Base-by-base conservation (phyloP, 1,140 invertebrate species). In the Penaeus japonicus region DNA sequence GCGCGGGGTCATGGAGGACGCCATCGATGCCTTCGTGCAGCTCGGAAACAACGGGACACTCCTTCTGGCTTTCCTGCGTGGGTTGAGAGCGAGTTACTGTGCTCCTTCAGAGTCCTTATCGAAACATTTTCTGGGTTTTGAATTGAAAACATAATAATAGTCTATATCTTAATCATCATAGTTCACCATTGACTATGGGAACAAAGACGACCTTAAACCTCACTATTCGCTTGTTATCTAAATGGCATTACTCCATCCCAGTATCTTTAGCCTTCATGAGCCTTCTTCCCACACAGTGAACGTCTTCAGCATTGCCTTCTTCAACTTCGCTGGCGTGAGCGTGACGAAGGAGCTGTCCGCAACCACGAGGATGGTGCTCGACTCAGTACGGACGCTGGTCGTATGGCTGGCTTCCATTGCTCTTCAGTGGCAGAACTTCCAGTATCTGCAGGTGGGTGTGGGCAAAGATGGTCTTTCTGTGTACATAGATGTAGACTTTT, bases 291-390 rank as follows among this genome's bases (percentile, higher is more conserved):
- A 22, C 92, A 95, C 92, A 95, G 96, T 96, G 89, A 98, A 97
- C 24, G 94, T 96, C 20, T 91, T 98, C 4, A 98, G 97, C 83
- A 99, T 99, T 91, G 97, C 98, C 4, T 98, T 99, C 92, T 99
- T 99, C 93, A 99, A 99, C 92, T 99, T 98, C 93, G 96, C 97
- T 92, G 98, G 98, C n/a, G 96, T 99, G 47, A 97, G 96, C 91
- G 96, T 99, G 24, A 98, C 98, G 0, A 99, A 99, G 93, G 96
- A 98, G 93, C 94, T 97, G 89, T 97, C 96, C 65, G 97, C 97
- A 22, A 98, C 97, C 1, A 98, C 97, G 4, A 94, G 98, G 91
- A 97, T 98, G 96, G 96, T 99, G 7, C 93, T 99, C 54, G 98
- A 99, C 92, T 97, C 96, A 89, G 93, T 99, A 15, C 93, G 98